Percentiles rank a stretch among this genome's conserved stretches.
Evolutionary conservation across 2,113 vertebrate species (phyloP).

Genomic region (Cyprinodon brontotheroides): DNA sequence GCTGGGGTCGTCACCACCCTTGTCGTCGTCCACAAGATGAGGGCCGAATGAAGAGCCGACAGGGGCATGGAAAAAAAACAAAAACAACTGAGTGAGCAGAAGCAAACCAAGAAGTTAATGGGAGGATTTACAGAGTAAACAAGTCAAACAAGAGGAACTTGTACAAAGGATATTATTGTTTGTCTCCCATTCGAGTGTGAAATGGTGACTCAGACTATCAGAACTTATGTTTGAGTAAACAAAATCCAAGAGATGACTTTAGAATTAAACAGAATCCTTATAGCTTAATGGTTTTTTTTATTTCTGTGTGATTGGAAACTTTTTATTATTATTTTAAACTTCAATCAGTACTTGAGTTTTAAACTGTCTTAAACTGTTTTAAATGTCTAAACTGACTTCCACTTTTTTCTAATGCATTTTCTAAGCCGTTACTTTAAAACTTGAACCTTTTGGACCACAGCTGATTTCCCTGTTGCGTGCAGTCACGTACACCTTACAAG

Average conservation of each 20-base stretch:
- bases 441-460: not conserved
- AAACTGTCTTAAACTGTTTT: too few species aligned
- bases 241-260: constrained; percentile 30
- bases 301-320: not conserved
- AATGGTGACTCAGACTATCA: constrained; percentile 17
- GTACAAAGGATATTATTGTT: constrained; percentile 12
- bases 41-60: constrained; percentile 25
- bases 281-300: constrained; percentile 69
- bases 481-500: not conserved
- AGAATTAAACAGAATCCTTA: constrained; percentile 42
- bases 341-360: not conserved
- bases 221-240: constrained; percentile 21
- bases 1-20: constrained; percentile 88
- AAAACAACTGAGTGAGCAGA: not conserved
- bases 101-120: constrained; percentile 6
- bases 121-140: constrained; percentile 9
- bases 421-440: not conserved
- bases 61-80: constrained; percentile 3
- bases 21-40: constrained; percentile 85
- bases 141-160: constrained; percentile 16
- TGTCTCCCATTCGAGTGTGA: constrained; percentile 19
- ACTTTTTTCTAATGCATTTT: not conserved
- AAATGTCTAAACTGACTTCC: not conserved
- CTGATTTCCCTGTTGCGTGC: not conserved
- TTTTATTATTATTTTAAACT: not conserved